Conservation (phyloP, 1,140 invertebrate species). For the Leptopilina boulardi region DNA sequence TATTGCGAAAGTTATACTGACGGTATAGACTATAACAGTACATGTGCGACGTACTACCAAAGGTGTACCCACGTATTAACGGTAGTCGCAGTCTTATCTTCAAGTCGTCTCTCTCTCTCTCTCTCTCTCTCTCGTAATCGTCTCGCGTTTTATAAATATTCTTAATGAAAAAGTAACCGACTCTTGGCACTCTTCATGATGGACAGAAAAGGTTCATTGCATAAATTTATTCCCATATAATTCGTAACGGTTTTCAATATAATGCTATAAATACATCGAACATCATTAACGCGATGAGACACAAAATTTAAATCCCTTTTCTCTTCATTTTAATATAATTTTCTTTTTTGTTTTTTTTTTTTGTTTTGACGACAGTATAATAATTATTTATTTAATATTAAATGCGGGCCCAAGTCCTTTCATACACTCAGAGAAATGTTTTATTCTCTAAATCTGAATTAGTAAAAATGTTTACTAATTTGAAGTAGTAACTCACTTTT, state of each 20-base stretch:
- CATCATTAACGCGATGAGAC: conserved; percentile 1
- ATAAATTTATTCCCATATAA: conserved; percentile 44
- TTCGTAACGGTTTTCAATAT: conserved; percentile 44
- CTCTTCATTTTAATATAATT: not conserved
- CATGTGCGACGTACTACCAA: conserved; percentile 38
- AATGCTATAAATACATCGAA: not conserved
- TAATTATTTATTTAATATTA: too few relatives aligned
- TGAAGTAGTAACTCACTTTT: too few relatives aligned
- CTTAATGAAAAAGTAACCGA: conserved; percentile 49
- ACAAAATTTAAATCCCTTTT: not conserved
- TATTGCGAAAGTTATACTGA: conserved; percentile 27
- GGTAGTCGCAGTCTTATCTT: conserved; percentile 53
- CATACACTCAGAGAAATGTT: too few relatives aligned
- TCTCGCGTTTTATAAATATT: conserved; percentile 40
- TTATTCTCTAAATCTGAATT: too few relatives aligned
- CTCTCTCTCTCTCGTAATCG: conserved; percentile 36
- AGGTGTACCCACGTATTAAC: conserved; percentile 39
- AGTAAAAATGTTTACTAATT: too few relatives aligned
- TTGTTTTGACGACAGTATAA: too few relatives aligned
- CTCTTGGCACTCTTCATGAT: conserved; percentile 39
- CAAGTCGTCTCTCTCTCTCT: conserved; percentile 40
- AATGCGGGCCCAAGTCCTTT: too few relatives aligned
- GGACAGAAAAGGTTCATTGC: conserved; percentile 43
- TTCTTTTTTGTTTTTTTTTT: too few relatives aligned
- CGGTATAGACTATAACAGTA: conserved; percentile 46